phyloP scores from a whole-genome alignment of 2,113 vertebrate genomes.

The Neofelis nebulosa region DNA sequence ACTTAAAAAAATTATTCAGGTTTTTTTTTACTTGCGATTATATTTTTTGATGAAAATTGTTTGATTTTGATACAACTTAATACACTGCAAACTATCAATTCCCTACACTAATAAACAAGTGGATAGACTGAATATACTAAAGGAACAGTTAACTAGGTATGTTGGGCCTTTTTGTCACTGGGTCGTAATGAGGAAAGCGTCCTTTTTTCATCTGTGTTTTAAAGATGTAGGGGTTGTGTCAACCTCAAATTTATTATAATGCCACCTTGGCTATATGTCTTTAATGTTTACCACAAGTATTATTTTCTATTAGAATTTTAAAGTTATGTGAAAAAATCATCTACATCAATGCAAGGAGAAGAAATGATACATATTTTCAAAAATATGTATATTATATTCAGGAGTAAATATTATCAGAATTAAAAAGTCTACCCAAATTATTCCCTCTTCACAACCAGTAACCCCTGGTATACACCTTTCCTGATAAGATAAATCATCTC shows the following conservation, averaged over 20 bases:
- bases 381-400: neutral
- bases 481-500: neutral
- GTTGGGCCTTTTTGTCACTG: neutral
- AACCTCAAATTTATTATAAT: neutral
- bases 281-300: neutral
- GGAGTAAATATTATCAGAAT: neutral
- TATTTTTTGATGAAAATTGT: neutral
- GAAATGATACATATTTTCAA: neutral
- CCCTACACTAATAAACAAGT: neutral
- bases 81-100: neutral
- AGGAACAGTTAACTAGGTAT: neutral
- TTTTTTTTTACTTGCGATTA: neutral
- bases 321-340: neutral
- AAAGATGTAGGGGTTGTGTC: neutral
- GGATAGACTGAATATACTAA: neutral
- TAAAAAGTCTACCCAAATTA: neutral
- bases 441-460: neutral
- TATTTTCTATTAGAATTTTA: slow-evolving; percentile 22
- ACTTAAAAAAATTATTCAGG: neutral
- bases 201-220: neutral
- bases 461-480: neutral
- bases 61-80: slow-evolving; percentile 4
- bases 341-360: neutral
- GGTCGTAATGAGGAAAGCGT: neutral
- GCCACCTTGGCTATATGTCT: neutral